A percentile compares a stretch with the other conserved stretches of the same genome.
Conservation (phyloP, 2,888 invertebrate genomes). For the Lasioglossum figueresi region DNA sequence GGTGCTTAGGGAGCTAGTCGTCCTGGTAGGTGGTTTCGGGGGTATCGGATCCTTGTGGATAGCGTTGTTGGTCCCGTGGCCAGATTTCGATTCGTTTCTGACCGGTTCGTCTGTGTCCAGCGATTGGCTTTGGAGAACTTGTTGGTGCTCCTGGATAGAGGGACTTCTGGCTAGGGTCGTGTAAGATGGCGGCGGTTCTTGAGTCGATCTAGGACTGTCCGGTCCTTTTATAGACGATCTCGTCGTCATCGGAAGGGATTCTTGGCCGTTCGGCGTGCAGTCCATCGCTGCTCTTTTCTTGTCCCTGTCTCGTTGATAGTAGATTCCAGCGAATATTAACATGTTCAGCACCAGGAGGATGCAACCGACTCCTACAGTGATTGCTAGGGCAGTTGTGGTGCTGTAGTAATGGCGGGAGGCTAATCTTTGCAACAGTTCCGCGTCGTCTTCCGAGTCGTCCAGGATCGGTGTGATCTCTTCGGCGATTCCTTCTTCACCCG, state of each 20-base stretch:
- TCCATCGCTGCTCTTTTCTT: slow-evolving; percentile 80
- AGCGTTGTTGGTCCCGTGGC: slow-evolving; percentile 56
- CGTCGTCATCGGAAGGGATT: slow-evolving; percentile 82
- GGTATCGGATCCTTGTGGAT: slow-evolving; percentile 74
- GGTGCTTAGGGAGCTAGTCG: slow-evolving; percentile 79
- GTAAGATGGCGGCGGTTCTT: slow-evolving; percentile 85
- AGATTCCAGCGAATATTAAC: slow-evolving; percentile 91
- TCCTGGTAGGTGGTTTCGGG: slow-evolving; percentile 81
- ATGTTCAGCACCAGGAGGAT: slow-evolving; percentile 89
- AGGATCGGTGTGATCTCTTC: slow-evolving; percentile 78
- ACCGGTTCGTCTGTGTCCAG: slow-evolving; percentile 43
- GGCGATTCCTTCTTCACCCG: slow-evolving; percentile 74
- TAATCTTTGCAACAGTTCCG: slow-evolving; percentile 85
- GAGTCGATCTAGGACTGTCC: slow-evolving; percentile 78
- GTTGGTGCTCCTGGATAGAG: slow-evolving; percentile 77
- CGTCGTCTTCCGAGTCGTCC: slow-evolving; percentile 84
- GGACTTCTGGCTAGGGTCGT: slow-evolving; percentile 84
- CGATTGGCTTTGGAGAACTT: slow-evolving; percentile 64
- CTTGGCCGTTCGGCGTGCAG: slow-evolving; percentile 78
- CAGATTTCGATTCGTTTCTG: slow-evolving; percentile 52
- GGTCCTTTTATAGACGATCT: slow-evolving; percentile 82
- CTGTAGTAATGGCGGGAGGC: slow-evolving; percentile 87
- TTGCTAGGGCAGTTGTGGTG: slow-evolving; percentile 91
- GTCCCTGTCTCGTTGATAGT: slow-evolving; percentile 89
- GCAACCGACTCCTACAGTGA: slow-evolving; percentile 91